phyloP scores from a whole-genome alignment of 1,140 invertebrate species.

The Rhizoglyphus robini region DNA sequence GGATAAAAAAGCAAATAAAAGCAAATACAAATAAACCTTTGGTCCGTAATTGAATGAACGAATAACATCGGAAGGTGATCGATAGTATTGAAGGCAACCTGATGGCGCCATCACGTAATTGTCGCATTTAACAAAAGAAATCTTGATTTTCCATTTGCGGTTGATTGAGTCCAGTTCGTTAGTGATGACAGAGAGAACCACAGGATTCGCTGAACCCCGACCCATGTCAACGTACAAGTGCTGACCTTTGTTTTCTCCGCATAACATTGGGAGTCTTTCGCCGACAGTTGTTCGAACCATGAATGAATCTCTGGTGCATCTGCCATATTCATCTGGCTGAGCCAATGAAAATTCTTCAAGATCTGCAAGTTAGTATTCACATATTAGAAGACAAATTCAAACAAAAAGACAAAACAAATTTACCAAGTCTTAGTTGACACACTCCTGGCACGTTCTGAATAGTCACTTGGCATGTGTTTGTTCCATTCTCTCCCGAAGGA shows the following conservation, averaged over 20 bases:
- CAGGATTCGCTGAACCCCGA: slow-evolving; percentile 46
- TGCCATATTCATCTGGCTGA: slow-evolving; percentile 54
- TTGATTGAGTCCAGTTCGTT: slow-evolving; percentile 39
- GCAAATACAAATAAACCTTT: background rate
- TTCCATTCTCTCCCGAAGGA: slow-evolving; percentile 49
- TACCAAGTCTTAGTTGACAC: slow-evolving; percentile 57
- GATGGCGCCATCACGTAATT: slow-evolving; percentile 26
- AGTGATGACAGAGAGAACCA: slow-evolving; percentile 31
- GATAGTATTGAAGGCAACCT: slow-evolving; percentile 27
- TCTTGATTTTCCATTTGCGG: slow-evolving; percentile 28
- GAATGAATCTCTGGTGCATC: slow-evolving; percentile 52
- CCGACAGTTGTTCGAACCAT: slow-evolving; percentile 46
- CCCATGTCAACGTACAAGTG: slow-evolving; percentile 70
- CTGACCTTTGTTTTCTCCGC: slow-evolving; percentile 66
- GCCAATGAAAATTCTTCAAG: slow-evolving; percentile 53
- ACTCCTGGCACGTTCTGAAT: slow-evolving; percentile 48
- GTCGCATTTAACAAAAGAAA: slow-evolving; percentile 19
- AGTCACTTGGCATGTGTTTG: slow-evolving; percentile 53
- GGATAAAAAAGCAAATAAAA: background rate
- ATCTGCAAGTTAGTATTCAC: slow-evolving; percentile 33
- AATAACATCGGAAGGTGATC: slow-evolving; percentile 24
- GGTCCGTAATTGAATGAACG: slow-evolving; percentile 49
- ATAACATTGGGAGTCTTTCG: slow-evolving; percentile 53
- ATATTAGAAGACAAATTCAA: background rate
- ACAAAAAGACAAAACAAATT: background rate